Conservation (phyloP, 1,140 invertebrate genomes). For the Lepidurus packardi region DNA sequence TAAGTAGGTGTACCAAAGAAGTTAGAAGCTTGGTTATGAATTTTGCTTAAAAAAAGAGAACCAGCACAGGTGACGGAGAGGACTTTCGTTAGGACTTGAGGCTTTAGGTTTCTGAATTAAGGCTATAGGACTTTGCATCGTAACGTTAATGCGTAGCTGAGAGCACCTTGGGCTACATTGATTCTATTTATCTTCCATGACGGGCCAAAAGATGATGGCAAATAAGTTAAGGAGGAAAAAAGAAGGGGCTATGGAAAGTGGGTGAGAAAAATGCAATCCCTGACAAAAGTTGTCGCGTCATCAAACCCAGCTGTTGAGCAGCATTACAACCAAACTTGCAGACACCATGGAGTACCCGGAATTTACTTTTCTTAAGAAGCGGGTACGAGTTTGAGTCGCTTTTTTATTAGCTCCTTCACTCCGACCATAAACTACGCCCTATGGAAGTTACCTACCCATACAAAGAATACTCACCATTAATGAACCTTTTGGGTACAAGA, state of each 20-base stretch:
- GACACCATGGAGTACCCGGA: background rate
- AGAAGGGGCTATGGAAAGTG: background rate
- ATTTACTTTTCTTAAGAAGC: background rate
- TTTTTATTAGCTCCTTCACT: background rate
- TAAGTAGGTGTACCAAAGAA: background rate
- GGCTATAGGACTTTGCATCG: background rate
- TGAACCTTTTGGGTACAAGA: constrained; percentile 3
- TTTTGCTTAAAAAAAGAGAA: too few relatives aligned
- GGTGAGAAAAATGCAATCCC: background rate
- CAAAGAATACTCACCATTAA: background rate
- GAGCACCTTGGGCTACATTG: background rate
- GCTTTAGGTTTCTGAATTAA: constrained; percentile 1
- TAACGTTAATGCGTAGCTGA: background rate
- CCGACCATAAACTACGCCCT: background rate
- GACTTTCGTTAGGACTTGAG: background rate
- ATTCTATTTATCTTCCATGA: constrained; percentile 15
- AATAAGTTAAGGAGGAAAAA: background rate
- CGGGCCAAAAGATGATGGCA: background rate
- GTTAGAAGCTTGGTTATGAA: background rate
- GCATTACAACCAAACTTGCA: background rate
- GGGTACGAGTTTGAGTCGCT: background rate
- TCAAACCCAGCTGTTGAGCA: background rate
- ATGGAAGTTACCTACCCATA: background rate
- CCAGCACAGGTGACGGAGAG: too few relatives aligned
- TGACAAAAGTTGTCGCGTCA: background rate